Conservation (phyloP, 1,140 invertebrate genomes). For the Cylas formicarius region DNA sequence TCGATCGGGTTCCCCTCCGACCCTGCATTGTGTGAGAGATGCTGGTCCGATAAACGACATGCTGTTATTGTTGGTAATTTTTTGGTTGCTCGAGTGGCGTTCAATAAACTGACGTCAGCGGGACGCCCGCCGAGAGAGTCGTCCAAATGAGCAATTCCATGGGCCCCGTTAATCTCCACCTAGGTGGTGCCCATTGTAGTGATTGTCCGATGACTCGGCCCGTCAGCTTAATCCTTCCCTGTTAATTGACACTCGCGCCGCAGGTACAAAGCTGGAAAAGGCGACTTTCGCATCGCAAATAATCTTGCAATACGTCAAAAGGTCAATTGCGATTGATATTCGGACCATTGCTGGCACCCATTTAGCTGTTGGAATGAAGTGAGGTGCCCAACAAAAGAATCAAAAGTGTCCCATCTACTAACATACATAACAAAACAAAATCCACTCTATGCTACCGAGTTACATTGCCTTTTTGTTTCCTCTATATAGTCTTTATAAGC, state of each 20-base stretch:
- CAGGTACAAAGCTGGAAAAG: conserved; percentile 12
- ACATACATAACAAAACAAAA: no score
- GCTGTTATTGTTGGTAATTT: conserved; percentile 36
- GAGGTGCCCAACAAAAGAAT: no score
- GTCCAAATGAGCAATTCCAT: conserved; percentile 26
- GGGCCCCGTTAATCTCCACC: conserved; percentile 28
- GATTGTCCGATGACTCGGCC: conserved; percentile 27
- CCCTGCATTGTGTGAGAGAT: conserved; percentile 23
- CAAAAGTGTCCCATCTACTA: no score
- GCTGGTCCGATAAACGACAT: conserved; percentile 28
- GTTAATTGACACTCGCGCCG: conserved; percentile 16
- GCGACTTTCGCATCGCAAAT: conserved; percentile 9
- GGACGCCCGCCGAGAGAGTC: conserved; percentile 23
- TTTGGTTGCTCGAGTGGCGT: conserved; percentile 32
- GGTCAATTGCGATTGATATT: no score
- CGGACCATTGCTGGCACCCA: no score
- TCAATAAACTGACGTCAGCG: conserved; percentile 27
- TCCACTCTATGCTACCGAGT: no score
- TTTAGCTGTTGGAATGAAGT: no score
- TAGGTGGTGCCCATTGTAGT: conserved; percentile 30
- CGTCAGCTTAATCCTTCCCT: conserved; percentile 22
- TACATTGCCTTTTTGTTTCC: no score
- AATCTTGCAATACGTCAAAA: no score
- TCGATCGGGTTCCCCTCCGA: conserved; percentile 18
- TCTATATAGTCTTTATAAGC: no score